Evolutionary conservation across 2,888 invertebrate genomes (phyloP).

Genomic region (Hedychridium roseum): DNA sequence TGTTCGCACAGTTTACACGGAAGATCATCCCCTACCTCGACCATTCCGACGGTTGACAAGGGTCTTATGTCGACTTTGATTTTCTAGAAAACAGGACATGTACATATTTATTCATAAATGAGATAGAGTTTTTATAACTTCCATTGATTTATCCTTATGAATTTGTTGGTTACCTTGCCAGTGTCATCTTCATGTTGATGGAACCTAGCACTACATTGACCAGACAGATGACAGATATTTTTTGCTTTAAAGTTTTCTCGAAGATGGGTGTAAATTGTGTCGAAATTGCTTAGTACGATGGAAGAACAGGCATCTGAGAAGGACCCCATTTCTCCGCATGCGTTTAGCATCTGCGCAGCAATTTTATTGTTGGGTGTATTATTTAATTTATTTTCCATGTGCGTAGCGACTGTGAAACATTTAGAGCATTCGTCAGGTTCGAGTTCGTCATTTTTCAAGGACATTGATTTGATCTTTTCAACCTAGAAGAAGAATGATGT

Average conservation of each 20-base stretch:
- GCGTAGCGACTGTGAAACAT: constrained; percentile 53
- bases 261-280: constrained; percentile 73
- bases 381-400: constrained; percentile 54
- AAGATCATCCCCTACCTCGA: constrained; percentile 70
- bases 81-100: constrained; percentile 41
- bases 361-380: constrained; percentile 43
- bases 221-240: constrained; percentile 79
- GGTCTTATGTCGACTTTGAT: constrained; percentile 68
- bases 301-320: constrained; percentile 83
- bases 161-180: constrained; percentile 66
- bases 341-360: constrained; percentile 54
- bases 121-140: neutral
- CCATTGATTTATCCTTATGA: neutral
- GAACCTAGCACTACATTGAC: constrained; percentile 75
- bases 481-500: constrained; percentile 12
- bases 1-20: constrained; percentile 89
- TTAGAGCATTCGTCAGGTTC: constrained; percentile 56
- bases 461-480: constrained; percentile 4
- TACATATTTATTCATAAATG: too few species aligned
- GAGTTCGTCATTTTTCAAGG: constrained; percentile 52
- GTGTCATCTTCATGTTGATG: constrained; percentile 70
- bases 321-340: constrained; percentile 76
- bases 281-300: constrained; percentile 77
- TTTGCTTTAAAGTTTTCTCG: constrained; percentile 70
- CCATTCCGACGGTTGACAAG: constrained; percentile 68